These are phyloP conservation scores for Schizothorax lantsangensis DNA, from an alignment of 2,797 vertebrate genomes.

Conservation along the genomic window DNA sequence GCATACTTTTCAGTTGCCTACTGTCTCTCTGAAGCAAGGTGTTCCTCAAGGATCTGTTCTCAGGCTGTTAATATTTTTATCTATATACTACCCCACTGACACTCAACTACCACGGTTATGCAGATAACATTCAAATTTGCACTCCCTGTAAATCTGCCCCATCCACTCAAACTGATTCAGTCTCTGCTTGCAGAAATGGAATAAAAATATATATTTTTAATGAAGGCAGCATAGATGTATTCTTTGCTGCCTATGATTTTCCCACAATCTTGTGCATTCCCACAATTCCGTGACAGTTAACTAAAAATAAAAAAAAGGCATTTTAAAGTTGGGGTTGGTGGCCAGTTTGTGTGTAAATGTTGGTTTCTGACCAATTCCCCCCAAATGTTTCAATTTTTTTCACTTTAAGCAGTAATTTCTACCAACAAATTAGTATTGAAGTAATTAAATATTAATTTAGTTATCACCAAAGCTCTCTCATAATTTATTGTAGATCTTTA, in stretches of 20 bases:
- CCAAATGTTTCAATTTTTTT: no score
- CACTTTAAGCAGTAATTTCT: background rate
- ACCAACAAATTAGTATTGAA: background rate
- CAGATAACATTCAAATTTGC: background rate
- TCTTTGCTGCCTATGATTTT: background rate
- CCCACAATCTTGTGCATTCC: background rate
- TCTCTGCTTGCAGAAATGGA: background rate
- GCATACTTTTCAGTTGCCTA: background rate
- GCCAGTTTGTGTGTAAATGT: background rate
- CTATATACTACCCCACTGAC: background rate
- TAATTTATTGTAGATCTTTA: background rate
- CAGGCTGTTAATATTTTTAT: background rate
- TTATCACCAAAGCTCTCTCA: background rate
- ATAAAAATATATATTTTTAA: background rate
- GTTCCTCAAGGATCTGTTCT: background rate
- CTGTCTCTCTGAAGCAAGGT: background rate
- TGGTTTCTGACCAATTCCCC: background rate
- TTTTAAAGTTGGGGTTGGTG: background rate
- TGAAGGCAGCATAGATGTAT: background rate
- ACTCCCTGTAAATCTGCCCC: background rate
- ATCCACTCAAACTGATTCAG: background rate
- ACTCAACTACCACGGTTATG: background rate
- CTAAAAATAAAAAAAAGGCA: background rate
- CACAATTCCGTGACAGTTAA: background rate
- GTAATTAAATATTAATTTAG: background rate